A percentile compares a stretch with the other conserved stretches of the same genome.
Conservation (phyloP, 2,113 vertebrate genomes). For the Cottus gobio region DNA sequence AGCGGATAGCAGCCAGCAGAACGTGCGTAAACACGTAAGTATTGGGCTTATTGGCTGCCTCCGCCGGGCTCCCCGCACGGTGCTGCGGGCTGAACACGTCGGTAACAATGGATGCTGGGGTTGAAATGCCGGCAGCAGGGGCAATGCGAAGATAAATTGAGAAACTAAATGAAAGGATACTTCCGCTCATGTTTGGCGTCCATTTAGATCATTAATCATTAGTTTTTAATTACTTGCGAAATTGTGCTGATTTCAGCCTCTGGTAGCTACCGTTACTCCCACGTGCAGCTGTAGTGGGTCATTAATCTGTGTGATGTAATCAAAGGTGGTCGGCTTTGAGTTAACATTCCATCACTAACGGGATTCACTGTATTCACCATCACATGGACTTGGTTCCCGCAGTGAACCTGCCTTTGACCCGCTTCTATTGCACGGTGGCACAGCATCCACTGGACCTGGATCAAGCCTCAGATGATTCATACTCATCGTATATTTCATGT, state of each 20-base stretch:
- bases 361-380: neutral
- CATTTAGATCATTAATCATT: neutral
- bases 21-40: conserved; percentile 5
- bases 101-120: conserved; percentile 49
- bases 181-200: no score
- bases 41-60: no score
- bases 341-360: neutral
- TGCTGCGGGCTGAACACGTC: conserved; percentile 12
- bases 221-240: neutral
- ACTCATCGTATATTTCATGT: neutral
- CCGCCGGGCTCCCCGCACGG: neutral
- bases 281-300: neutral
- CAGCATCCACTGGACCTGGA: neutral
- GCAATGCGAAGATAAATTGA: neutral
- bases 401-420: no score
- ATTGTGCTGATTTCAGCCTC: neutral
- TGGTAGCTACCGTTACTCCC: neutral
- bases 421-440: neutral
- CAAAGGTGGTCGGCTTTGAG: no score
- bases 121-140: neutral
- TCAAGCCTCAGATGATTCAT: neutral
- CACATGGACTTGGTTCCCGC: neutral
- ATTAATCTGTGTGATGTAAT: neutral
- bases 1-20: neutral
- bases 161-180: accelerated